A percentile compares a stretch with the other conserved stretches of the same genome.
These are phyloP conservation scores for Conus canariensis DNA, from an alignment of 2,888 invertebrate genomes.

Conservation along the genomic window DNA sequence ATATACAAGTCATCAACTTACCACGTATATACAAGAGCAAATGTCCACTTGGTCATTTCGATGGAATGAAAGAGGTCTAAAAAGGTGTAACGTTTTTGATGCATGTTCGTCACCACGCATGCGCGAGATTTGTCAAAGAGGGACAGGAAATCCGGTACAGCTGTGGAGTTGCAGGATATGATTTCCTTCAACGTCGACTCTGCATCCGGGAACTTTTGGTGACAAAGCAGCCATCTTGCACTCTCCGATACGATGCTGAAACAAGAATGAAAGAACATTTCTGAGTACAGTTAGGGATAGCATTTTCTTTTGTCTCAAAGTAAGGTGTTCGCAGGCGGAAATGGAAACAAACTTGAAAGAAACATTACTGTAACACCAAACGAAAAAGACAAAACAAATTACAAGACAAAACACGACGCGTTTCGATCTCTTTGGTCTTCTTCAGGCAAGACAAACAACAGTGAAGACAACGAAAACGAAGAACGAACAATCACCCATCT, in stretches of 20 bases:
- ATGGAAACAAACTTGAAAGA: no score
- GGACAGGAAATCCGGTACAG: slow-evolving; percentile 63
- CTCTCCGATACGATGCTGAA: slow-evolving; percentile 67
- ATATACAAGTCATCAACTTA: slow-evolving; percentile 44
- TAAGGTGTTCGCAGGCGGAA: no score
- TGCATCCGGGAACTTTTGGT: slow-evolving; percentile 64
- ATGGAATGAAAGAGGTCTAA: slow-evolving; percentile 64
- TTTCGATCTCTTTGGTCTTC: no score
- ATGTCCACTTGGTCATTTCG: slow-evolving; percentile 59
- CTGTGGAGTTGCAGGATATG: slow-evolving; percentile 64
- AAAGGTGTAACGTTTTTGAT: slow-evolving; percentile 64
- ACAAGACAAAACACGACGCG: no score
- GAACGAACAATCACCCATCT: no score
- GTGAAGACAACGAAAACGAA: no score
- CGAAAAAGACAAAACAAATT: no score
- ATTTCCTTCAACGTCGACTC: slow-evolving; percentile 65
- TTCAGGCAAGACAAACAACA: no score
- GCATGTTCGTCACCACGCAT: slow-evolving; percentile 67
- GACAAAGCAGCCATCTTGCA: slow-evolving; percentile 68
- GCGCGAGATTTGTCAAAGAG: slow-evolving; percentile 66
- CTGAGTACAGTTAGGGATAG: no score
- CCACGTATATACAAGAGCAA: slow-evolving; percentile 65
- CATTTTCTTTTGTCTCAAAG: no score
- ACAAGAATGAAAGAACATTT: neutral
- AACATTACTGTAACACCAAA: no score